These are phyloP conservation scores for Ceyx melanurus DNA, from an alignment of 2,113 vertebrate genomes.

Conservation along the genomic window DNA sequence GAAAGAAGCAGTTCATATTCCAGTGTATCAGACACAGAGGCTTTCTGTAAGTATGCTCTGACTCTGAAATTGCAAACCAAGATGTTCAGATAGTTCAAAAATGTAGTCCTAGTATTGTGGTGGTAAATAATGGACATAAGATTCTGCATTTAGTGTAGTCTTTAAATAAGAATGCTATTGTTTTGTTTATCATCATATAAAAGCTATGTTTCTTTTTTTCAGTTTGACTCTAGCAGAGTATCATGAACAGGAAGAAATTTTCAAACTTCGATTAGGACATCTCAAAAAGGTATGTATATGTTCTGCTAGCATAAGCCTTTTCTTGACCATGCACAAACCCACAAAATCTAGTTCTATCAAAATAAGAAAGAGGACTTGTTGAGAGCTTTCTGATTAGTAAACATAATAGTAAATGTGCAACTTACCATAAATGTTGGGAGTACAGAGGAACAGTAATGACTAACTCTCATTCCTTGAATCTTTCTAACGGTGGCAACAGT, in stretches of 20 bases:
- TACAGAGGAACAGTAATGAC: not conserved
- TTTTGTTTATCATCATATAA: not conserved
- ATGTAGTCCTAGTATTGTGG: not conserved
- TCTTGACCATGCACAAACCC: not conserved
- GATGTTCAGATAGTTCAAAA: not conserved
- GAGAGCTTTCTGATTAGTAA: not conserved
- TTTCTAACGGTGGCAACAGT: not conserved
- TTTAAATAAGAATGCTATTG: not conserved
- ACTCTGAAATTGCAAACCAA: not conserved
- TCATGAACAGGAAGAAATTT: slow-evolving; percentile 99
- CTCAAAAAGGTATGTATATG: slow-evolving; percentile 92
- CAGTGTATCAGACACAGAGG: not conserved
- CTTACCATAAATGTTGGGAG: not conserved
- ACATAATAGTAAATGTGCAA: not conserved
- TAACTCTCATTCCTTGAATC: not conserved
- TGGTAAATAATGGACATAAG: not conserved
- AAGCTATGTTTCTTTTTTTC: slow-evolving; percentile 48
- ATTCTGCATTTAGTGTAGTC: not conserved
- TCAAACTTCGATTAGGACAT: slow-evolving; percentile 97
- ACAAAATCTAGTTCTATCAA: not conserved
- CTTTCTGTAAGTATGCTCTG: not conserved
- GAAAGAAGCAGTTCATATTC: not conserved
- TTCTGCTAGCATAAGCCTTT: not conserved
- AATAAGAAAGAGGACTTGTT: not conserved
- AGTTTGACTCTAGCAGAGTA: slow-evolving; percentile 98